Base-by-base conservation (phyloP, 2,113 vertebrate genomes). In the Eptesicus fuscus region DNA sequence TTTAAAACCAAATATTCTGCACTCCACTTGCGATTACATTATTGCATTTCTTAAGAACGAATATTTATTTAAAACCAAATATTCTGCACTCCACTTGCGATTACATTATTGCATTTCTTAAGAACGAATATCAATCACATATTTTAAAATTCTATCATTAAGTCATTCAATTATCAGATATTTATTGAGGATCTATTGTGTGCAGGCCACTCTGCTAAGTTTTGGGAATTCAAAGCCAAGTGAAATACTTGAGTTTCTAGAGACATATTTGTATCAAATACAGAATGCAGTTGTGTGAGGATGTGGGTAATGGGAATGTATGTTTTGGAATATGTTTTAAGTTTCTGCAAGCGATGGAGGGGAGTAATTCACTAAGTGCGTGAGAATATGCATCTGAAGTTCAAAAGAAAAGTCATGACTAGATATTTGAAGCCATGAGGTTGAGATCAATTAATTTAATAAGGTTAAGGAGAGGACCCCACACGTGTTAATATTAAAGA, bases 141-240 rank as follows among this genome's bases (percentile, higher is more conserved):
- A 47, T 69, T 96, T 79, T 80, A 40, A 84, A 7, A 71, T 59
- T 47, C 35, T 13, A 77, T 91, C 37, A 63, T 30, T 65, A 56
- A 77, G n/a, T 71, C 69, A 83, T 78, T 85, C 25, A 79, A 23
- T 84, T 47, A 93, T 69, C 47, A 91, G 84, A 78, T 89, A 91
- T 65, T 93, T 94, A 86, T 47, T 18, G 37, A 92, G 17, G 4
- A 18, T 63, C 25, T 88, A 56, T 17, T 89, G 30, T 84, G 9
- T 67, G 32, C 9, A 25, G 86, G 79, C 42, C 18, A 82, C 5
- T 40, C 67, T 28, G 51, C n/a, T 59, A 85, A 70, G 20, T 44
- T 71, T 88, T 17, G 28, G 30, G 47, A 14, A 20, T 67, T 71
- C 18, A 82, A 77, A 88, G 49, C 3, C 28, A 73, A 65, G 25